Base-by-base conservation (phyloP, 2,797 vertebrate genomes). In the Heliangelus exortis region DNA sequence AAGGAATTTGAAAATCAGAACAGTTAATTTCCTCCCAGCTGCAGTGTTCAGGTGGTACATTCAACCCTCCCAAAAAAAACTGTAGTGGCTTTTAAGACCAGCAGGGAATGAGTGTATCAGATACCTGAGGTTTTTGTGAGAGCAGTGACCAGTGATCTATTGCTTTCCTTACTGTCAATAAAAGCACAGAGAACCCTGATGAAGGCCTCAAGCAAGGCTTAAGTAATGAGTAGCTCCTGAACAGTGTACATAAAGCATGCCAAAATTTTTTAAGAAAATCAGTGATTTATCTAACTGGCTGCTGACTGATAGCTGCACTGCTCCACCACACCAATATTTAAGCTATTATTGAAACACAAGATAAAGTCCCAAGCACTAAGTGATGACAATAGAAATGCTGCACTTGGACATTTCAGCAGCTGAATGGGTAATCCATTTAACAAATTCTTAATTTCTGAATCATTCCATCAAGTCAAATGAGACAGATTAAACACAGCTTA, bases 401-500 rank as follows among this genome's bases (percentile, higher is more conserved):
- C 47, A 47, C 57, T 47, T 28, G 25, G 69, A 39, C 45, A 86
- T 48, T 55, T 65, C 57, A 83, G 82, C 80, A 71, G 90, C 69
- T n/a, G 51, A 91, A 87, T 13, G 19, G 22, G 13, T 20, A 74
- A 91, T 95, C 77, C 48, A 43, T 68, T 53, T 73, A 86, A 72
- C 74, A 91, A 11, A 31, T 9, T 39, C 22, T 92, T 77, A 92
- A 86, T 79, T 91, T 92, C 39, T 67, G 61, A 95, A 87, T 72
- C 13, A 29, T 16, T 39, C n/a, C 28, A 28, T 23, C 63, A 66
- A 54, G 41, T 92, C 87, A 87, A 82, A 87, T 59, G 77, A 26
- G 20, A 93, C 72, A 94, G n/a, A 90, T 85, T 85, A 95, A 94
- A 74, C 14, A 73, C 10, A 36, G 26, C 31, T 93, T 79, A 75